Conservation (phyloP, 2,113 vertebrate species). For the Salvelinus alpinus region DNA sequence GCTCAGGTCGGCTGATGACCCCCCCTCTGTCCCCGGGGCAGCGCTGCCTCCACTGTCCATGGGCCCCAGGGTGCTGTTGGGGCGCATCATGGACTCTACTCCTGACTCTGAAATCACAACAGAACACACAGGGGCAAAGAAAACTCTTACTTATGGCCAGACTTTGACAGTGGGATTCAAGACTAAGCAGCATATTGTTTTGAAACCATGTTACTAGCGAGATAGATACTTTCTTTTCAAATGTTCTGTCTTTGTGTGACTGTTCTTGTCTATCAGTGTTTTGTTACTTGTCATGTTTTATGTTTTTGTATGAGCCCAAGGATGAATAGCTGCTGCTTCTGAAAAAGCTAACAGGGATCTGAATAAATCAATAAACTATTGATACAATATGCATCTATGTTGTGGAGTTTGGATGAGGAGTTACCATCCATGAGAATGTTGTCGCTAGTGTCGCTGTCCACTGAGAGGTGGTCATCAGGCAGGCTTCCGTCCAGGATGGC, state of each 20-base stretch:
- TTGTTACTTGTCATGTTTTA: no score
- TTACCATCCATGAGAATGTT: conserved; percentile 86
- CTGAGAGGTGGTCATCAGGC: conserved; percentile 85
- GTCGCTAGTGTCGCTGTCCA: conserved; percentile 91
- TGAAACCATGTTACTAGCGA: no score
- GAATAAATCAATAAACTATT: not conserved
- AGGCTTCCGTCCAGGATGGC: conserved; percentile 84
- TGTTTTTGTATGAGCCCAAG: no score
- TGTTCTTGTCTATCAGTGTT: no score
- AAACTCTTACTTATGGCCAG: no score
- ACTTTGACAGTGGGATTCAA: no score
- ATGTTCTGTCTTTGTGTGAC: not conserved
- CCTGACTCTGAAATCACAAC: conserved; percentile 78
- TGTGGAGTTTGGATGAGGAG: not conserved
- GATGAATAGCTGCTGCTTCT: no score
- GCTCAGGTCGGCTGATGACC: conserved; percentile 79
- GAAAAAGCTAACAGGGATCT: no score
- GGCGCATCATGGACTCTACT: conserved; percentile 75
- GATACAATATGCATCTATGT: not conserved
- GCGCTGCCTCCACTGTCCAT: conserved; percentile 66
- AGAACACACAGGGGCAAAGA: not conserved
- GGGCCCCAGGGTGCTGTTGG: conserved; percentile 59
- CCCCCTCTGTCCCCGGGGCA: conserved; percentile 71
- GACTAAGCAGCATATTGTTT: no score
- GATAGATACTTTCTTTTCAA: no score